These are phyloP conservation scores for Synanceia verrucosa DNA, from an alignment of 2,797 vertebrate species.

Conservation along the genomic window DNA sequence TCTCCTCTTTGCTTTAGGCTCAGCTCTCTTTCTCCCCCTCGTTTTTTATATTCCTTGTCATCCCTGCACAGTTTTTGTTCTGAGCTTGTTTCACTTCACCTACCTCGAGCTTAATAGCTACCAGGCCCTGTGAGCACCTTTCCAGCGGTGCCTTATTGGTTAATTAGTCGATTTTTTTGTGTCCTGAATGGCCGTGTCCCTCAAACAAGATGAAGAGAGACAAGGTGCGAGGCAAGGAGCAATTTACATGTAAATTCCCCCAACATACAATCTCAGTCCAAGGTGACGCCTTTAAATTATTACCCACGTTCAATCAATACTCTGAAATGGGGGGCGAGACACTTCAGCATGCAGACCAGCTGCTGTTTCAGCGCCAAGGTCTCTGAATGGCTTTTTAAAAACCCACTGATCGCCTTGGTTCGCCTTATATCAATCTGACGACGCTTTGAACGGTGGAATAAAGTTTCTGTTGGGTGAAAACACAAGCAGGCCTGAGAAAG, in stretches of 20 bases:
- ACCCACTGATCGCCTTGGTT: slow-evolving; percentile 36
- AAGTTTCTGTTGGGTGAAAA: slow-evolving; percentile 39
- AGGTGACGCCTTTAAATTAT: slow-evolving; percentile 66
- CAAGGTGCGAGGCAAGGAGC: slow-evolving; percentile 46
- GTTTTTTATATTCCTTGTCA: slow-evolving; percentile 33
- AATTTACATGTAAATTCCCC: slow-evolving; percentile 77
- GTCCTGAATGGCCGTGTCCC: slow-evolving; percentile 46
- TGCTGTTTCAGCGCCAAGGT: slow-evolving; percentile 24
- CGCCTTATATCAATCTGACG: slow-evolving; percentile 1
- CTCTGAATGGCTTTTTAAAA: slow-evolving; percentile 33
- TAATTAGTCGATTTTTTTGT: slow-evolving; percentile 51
- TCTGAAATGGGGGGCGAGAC: slow-evolving; percentile 4
- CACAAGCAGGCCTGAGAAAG: slow-evolving; percentile 22
- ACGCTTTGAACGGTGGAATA: slow-evolving; percentile 13
- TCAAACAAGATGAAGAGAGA: slow-evolving; percentile 58
- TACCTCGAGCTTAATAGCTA: slow-evolving; percentile 55
- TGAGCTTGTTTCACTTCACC: slow-evolving; percentile 50
- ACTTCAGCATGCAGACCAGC: slow-evolving; percentile 46
- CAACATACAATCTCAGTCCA: slow-evolving; percentile 50
- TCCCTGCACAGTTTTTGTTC: slow-evolving; percentile 40
- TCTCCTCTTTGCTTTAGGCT: slow-evolving; percentile 53
- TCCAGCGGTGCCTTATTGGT: slow-evolving; percentile 47
- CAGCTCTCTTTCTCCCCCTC: slow-evolving; percentile 13
- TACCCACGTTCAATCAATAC: slow-evolving; percentile 53
- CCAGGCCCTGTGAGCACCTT: slow-evolving; percentile 21